Percentiles rank a stretch among this genome's conserved stretches.
phyloP scores from a whole-genome alignment of 1,140 invertebrate species.

The Mactra quadrangularis region DNA sequence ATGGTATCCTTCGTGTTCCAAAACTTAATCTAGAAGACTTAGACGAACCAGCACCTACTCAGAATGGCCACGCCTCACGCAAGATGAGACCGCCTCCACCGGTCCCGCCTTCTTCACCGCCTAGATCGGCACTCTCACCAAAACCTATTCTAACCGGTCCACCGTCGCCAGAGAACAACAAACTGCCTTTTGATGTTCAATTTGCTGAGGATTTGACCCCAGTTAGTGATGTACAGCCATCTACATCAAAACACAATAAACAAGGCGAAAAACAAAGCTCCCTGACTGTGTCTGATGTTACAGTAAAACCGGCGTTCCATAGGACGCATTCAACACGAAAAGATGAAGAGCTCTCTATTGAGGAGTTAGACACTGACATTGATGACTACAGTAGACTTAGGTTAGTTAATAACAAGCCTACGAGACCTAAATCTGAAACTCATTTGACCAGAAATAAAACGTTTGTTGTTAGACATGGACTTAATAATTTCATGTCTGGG shows the following conservation, averaged over 20 bases:
- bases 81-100: slow-evolving; percentile 31
- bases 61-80: not conserved
- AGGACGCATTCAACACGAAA: not conserved
- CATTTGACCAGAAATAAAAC: slow-evolving; percentile 35
- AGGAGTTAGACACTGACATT: slow-evolving; percentile 41
- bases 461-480: slow-evolving; percentile 45
- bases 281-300: slow-evolving; percentile 20
- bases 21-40: not conserved
- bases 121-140: not conserved
- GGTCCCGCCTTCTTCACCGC: slow-evolving; percentile 22
- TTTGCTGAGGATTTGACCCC: slow-evolving; percentile 29
- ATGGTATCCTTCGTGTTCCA: slow-evolving; percentile 36
- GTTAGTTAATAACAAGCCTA: slow-evolving; percentile 37
- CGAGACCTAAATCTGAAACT: slow-evolving; percentile 41
- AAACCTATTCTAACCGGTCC: slow-evolving; percentile 1
- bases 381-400: slow-evolving; percentile 19
- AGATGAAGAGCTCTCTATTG: slow-evolving; percentile 16
- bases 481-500: not conserved
- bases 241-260: not conserved
- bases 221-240: not conserved
- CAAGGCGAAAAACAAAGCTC: not conserved
- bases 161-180: slow-evolving; percentile 3
- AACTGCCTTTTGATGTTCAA: slow-evolving; percentile 25
- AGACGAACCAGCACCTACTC: not conserved
- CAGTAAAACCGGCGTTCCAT: slow-evolving; percentile 1